Evolutionary conservation across 2,113 vertebrate genomes (phyloP).

Genomic region (Cyrtonyx montezumae): DNA sequence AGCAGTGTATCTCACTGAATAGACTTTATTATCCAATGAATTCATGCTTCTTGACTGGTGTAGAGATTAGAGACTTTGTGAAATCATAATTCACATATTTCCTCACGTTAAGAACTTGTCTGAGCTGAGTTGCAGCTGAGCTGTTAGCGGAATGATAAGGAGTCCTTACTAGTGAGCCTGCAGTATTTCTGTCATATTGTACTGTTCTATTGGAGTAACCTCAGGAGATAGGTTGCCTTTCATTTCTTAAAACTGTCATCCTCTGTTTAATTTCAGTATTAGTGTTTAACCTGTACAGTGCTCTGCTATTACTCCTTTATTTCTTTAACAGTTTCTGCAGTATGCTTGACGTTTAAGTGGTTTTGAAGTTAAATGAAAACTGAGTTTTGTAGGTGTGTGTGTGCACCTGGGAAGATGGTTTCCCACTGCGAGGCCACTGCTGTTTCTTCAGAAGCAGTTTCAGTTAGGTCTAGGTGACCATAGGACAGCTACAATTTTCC

Average conservation of each 20-base stretch:
- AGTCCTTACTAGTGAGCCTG: background rate
- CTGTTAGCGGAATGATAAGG: background rate
- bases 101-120: background rate
- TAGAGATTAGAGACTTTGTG: background rate
- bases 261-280: background rate
- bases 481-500: background rate
- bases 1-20: background rate
- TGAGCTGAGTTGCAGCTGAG: background rate
- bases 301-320: background rate
- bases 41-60: background rate
- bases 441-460: background rate
- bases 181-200: background rate
- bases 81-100: background rate
- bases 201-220: background rate
- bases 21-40: background rate
- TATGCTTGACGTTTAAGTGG: background rate
- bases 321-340: background rate
- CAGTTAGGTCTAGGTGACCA: background rate
- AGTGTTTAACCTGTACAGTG: background rate
- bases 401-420: background rate
- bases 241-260: background rate
- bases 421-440: background rate
- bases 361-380: background rate
- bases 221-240: background rate
- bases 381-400: background rate